Evolutionary conservation across 2,797 vertebrate species (phyloP).

Genomic region (Tympanoctomys barrerae): DNA sequence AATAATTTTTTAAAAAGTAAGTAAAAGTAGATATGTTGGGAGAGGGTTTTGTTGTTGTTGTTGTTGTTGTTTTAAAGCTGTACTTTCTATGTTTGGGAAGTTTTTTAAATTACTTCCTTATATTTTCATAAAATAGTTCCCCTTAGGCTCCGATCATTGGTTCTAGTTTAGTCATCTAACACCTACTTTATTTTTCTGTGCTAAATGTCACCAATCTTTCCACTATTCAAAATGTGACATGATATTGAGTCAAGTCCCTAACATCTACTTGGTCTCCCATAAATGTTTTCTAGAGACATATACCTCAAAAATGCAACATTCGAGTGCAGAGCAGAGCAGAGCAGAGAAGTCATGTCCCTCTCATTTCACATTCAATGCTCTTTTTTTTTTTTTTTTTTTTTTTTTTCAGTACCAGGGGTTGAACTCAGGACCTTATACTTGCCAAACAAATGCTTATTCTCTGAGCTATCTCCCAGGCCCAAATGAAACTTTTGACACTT

Average conservation of each 20-base stretch:
- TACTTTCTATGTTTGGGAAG: not conserved
- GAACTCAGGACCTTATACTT: no score
- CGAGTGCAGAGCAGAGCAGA: not conserved
- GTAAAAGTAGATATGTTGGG: no score
- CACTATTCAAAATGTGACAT: not conserved
- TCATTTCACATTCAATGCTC: not conserved
- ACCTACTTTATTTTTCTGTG: not conserved
- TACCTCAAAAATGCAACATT: not conserved
- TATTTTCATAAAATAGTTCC: constrained; percentile 1
- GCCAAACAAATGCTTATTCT: no score
- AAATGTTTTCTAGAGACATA: not conserved
- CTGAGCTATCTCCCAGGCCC: no score
- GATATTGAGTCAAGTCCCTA: not conserved
- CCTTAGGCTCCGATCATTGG: not conserved
- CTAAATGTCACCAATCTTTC: not conserved
- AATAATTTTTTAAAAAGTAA: no score
- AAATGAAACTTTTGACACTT: no score
- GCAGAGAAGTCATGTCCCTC: not conserved
- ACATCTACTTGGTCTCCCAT: not conserved
- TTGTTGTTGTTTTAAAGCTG: not conserved
- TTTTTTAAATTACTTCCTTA: not conserved
- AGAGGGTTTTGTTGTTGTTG: no score
- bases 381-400: no score
- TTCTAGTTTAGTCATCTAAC: constrained; percentile 23
- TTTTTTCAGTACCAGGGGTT: no score